Percentiles rank a stretch among this genome's conserved stretches.
Evolutionary conservation across 1,140 invertebrate species (phyloP).

Genomic region (Monomorium pharaonis): DNA sequence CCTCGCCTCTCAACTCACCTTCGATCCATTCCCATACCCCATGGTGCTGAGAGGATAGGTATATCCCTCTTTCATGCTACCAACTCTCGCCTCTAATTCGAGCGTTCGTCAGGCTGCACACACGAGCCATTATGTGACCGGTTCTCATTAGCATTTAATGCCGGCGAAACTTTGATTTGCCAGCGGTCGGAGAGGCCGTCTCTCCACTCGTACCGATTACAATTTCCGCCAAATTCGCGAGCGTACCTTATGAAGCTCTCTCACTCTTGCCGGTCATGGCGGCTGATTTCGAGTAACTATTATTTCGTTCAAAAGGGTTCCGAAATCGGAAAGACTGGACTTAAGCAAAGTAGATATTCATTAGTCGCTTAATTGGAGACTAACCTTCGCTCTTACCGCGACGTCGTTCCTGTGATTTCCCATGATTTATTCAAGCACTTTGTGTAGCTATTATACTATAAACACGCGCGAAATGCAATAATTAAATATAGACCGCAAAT

Average conservation of each 20-base stretch:
- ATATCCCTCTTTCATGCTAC: slow-evolving; percentile 54
- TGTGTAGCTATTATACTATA: slow-evolving; percentile 9
- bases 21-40: slow-evolving; percentile 51
- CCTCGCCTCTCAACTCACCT: slow-evolving; percentile 45
- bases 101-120: slow-evolving; percentile 74
- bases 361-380: slow-evolving; percentile 67
- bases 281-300: slow-evolving; percentile 69
- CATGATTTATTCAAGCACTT: background rate
- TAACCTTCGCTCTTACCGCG: slow-evolving; percentile 18
- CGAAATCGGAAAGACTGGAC: slow-evolving; percentile 58
- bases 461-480: background rate
- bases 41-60: slow-evolving; percentile 17
- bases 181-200: slow-evolving; percentile 67
- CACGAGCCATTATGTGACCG: slow-evolving; percentile 74
- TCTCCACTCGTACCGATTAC: slow-evolving; percentile 78
- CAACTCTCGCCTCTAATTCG: slow-evolving; percentile 73
- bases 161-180: slow-evolving; percentile 78
- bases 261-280: slow-evolving; percentile 32
- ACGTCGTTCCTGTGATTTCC: background rate
- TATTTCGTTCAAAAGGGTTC: slow-evolving; percentile 68
- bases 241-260: slow-evolving; percentile 56
- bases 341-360: slow-evolving; percentile 37
- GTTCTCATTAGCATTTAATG: slow-evolving; percentile 80
- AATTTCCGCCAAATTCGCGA: slow-evolving; percentile 68
- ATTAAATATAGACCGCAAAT: background rate